Conservation (phyloP, 1,140 invertebrate species). For the Aphelenchoides fujianensis region DNA sequence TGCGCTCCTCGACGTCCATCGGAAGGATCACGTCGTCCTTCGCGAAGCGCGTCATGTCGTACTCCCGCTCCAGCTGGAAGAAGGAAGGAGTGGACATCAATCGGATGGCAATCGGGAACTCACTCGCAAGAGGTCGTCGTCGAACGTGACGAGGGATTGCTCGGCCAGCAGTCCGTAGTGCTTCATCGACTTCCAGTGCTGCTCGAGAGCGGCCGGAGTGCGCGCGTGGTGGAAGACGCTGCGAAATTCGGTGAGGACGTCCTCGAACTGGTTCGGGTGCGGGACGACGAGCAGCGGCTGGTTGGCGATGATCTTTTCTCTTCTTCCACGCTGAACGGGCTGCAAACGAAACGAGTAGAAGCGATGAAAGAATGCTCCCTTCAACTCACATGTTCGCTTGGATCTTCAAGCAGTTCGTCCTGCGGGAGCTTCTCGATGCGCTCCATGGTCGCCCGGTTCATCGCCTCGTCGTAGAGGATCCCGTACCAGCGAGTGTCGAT, state of each 20-base stretch:
- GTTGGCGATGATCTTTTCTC: conserved; percentile 71
- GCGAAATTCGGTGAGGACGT: conserved; percentile 52
- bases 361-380: too few species aligned
- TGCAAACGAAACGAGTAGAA: not conserved
- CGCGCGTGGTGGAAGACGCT: conserved; percentile 79
- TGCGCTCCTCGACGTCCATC: conserved; percentile 41
- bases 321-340: conserved; percentile 71
- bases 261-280: conserved; percentile 14
- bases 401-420: conserved; percentile 78
- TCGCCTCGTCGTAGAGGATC: conserved; percentile 81
- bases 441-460: conserved; percentile 74
- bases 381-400: conserved; percentile 79
- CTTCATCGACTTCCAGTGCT: conserved; percentile 87
- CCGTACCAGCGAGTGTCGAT: conserved; percentile 93
- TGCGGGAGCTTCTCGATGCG: conserved; percentile 89
- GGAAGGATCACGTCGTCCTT: conserved; percentile 19
- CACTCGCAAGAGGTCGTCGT: conserved; percentile 23
- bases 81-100: not conserved
- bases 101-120: conserved; percentile 64
- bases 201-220: conserved; percentile 71
- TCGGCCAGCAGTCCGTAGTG: conserved; percentile 87
- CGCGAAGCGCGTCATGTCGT: conserved; percentile 8
- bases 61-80: conserved; percentile 20
- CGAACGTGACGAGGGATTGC: conserved; percentile 68
- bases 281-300: not conserved